Evolutionary conservation across 1,140 invertebrate genomes (phyloP), one percentile per base, ranked within the genome.

Genomic region (Calliopsis andreniformis): DNA sequence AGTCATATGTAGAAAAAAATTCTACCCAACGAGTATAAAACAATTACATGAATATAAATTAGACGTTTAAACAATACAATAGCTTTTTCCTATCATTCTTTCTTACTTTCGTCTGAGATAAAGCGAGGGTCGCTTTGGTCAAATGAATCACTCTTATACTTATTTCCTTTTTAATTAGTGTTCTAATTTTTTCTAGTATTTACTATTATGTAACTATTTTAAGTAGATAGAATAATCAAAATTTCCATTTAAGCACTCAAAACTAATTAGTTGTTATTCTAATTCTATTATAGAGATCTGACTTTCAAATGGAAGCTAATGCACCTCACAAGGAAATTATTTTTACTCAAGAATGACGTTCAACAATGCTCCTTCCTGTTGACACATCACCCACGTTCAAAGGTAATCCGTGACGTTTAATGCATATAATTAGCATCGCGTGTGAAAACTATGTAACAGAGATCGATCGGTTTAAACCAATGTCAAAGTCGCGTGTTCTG

Each of bases 391-490:
- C 23, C 18, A 10, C 28, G n/a, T 45, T 25, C 45, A 43, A 73
- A 51, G 16, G 35, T 3, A 18, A 43, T 32, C n/a, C 8, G 23
- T 45, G 42, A 59, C 18, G 35, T 75, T 16, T 42, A 63, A 30
- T 64, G 47, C n/a, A 58, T 75, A 67, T 16, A 56, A 16, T 32
- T 1, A 42, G 14, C 20, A 6, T 67, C 39, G 51, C 71, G 62
- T 75, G 71, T 16, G 42, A 49, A 30, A 64, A 85, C 86, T 88
- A 82, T 85, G 68, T 68, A 79, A 70, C 51, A 35, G 78, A 25
- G 42, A 76, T 56, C 53, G 61, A 42, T 70, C 45, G 66, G 51
- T 51, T 78, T 69, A 63, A 86, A 70, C 79, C 84, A 69, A 71
- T 66, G 67, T 49, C 64, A 68, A 82, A 68, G 42, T 66, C 66